Percentiles rank a stretch among this genome's conserved stretches.
Conservation (phyloP, 2,113 vertebrate genomes). For the Phylloscopus trochiloides region DNA sequence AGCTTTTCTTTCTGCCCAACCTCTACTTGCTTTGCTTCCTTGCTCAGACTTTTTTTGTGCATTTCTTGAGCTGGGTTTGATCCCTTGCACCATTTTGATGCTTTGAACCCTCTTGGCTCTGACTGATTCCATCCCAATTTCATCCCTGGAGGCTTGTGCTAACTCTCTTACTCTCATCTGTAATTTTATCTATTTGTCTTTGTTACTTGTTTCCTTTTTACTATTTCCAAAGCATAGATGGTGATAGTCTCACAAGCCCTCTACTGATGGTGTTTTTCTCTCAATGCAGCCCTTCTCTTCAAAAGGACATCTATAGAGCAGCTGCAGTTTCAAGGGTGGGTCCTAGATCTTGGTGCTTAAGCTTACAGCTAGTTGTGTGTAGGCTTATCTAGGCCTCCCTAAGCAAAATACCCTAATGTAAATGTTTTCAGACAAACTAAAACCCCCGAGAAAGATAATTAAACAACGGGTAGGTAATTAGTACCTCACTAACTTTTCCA, state of each 20-base stretch:
- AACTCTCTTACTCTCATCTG: neutral
- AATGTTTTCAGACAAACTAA: neutral
- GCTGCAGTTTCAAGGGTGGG: neutral
- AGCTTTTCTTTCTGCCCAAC: neutral
- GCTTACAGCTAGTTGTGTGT: neutral
- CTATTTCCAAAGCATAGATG: neutral
- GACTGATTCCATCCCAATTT: neutral
- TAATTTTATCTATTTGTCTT: neutral
- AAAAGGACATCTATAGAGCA: neutral
- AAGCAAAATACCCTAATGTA: neutral
- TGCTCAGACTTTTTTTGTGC: neutral
- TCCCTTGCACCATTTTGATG: neutral
- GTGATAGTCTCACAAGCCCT: neutral
- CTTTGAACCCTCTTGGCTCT: neutral
- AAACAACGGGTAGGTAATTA: neutral
- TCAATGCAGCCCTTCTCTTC: neutral
- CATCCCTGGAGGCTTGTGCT: neutral
- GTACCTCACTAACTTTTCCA: neutral
- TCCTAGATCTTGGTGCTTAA: neutral
- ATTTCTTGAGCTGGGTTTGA: neutral
- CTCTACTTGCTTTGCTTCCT: neutral
- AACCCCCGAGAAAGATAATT: neutral
- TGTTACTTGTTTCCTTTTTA: neutral
- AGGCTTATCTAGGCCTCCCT: neutral
- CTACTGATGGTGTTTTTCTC: neutral